Base-by-base conservation (phyloP, 2,888 invertebrate genomes). In the Apoderus coryli region DNA sequence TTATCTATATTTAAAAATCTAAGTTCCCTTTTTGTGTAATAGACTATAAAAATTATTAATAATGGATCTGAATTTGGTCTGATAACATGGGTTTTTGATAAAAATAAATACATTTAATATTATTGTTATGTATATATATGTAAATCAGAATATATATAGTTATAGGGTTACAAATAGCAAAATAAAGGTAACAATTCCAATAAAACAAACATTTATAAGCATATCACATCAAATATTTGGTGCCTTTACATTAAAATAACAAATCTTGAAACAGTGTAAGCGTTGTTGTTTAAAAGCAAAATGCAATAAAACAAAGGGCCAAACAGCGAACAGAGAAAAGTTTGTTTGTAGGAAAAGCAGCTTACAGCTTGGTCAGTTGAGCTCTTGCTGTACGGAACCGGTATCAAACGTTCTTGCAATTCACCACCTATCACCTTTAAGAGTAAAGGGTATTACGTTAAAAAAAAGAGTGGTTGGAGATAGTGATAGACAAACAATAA, bases 351-450 rank as follows among this genome's bases (percentile, higher is more conserved):
- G 60, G 63, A 68, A 69, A 46, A 71, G 72, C 69, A 68, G 80
- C 93, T 93, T 93, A 93, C 93, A 88, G 92, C 92, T 85, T 93
- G 93, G 77, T 93, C 93, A 72, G 92, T 93, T 69, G 90, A 89
- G 70, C 88, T 90, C 85, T 92, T 92, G 89, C 92, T 92, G 84
- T 92, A 92, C 69, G 92, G 93, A 70, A 93, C 92, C 70, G 93
- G 90, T 69, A 93, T 92, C 81, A 93, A 86, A 72, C 92, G 88
- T 76, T 92, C 92, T 80, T 92, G 89, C 76, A 89, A 89, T 76
- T 92, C 90, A 73, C 93, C 93, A 81, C 92, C 92, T 85, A 93
- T 93, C 80, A 93, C 92, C 93, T 93, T 86, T 77, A 85, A 81
- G 75, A 80, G 76, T 76, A 79, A 81, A 79, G 69, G 76, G 72